phyloP scores from a whole-genome alignment of 2,888 invertebrate genomes.

The Spilarctia lutea region DNA sequence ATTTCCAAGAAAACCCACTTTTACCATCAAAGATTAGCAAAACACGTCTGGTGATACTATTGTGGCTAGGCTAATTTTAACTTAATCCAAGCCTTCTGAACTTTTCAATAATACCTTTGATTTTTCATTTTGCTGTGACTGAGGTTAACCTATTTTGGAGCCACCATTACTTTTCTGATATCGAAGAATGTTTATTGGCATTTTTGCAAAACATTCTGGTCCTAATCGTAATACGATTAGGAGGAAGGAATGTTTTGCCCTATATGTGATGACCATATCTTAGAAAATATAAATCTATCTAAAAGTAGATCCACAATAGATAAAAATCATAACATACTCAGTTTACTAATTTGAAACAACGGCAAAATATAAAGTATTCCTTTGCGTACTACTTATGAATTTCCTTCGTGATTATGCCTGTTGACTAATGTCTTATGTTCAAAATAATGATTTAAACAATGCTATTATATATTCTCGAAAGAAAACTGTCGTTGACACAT shows the following conservation, averaged over 20 bases:
- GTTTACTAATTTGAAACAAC: not conserved
- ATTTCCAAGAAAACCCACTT: not conserved
- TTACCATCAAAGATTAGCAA: not conserved
- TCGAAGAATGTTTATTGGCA: no score
- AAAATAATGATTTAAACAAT: not conserved
- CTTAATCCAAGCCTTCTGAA: not conserved
- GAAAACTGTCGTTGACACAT: constrained; percentile 1
- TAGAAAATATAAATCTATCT: not conserved
- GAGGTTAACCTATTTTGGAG: no score
- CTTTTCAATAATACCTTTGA: not conserved
- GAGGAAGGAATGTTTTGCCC: no score
- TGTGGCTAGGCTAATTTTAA: not conserved
- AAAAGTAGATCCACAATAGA: not conserved
- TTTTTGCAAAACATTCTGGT: no score
- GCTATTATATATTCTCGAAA: not conserved
- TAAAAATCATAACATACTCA: not conserved
- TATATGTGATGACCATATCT: no score
- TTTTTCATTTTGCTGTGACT: not conserved
- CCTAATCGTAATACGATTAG: no score
- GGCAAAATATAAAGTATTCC: not conserved
- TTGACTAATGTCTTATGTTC: not conserved
- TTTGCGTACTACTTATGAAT: not conserved
- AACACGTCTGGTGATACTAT: not conserved
- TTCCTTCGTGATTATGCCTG: not conserved
- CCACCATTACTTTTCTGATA: no score